These are phyloP conservation scores for Arctia plantaginis DNA, from an alignment of 2,888 invertebrate species.

Conservation along the genomic window DNA sequence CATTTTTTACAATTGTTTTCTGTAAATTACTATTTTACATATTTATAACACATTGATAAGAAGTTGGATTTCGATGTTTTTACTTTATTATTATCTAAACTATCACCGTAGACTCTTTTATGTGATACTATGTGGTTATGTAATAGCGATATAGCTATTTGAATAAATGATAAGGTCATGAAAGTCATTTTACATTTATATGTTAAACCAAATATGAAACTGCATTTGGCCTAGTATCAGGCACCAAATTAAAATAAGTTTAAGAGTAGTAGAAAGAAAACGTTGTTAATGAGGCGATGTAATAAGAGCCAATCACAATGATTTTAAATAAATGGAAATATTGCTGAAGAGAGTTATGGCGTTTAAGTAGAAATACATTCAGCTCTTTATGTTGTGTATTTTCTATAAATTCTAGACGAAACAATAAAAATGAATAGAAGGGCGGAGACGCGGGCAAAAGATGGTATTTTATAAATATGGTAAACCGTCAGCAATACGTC, in stretches of 20 bases:
- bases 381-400: neutral
- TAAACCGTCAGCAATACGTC: neutral
- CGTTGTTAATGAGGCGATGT: neutral
- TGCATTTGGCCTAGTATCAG: neutral
- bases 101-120: neutral
- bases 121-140: neutral
- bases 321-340: too few species aligned
- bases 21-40: neutral
- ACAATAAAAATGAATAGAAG: too few species aligned
- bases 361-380: neutral
- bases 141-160: neutral
- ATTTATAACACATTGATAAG: neutral
- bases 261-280: neutral
- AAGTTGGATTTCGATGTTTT: neutral
- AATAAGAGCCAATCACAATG: too few species aligned
- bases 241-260: neutral
- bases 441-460: too few species aligned
- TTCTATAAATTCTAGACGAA: neutral
- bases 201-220: neutral
- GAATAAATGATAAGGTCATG: neutral
- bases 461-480: neutral
- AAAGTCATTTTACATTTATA: neutral
- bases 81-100: neutral
- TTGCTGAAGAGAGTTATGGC: too few species aligned
- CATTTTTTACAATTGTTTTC: neutral